Evolutionary conservation across 2,797 vertebrate genomes (phyloP).

Genomic region (Anableps anableps): DNA sequence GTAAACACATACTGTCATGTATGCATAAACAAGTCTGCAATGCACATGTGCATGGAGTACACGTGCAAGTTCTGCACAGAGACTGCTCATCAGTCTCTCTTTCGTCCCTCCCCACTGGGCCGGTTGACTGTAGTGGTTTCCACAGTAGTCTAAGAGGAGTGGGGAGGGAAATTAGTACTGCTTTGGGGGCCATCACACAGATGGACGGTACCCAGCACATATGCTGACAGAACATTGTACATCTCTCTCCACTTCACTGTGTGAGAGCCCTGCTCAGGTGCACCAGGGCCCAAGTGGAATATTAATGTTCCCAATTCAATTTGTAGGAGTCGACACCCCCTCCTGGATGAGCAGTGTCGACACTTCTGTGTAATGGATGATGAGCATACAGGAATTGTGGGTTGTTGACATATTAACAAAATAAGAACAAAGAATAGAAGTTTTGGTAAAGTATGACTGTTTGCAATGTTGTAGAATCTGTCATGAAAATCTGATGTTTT

Average conservation of each 20-base stretch:
- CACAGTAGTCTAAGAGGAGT: conserved; percentile 31
- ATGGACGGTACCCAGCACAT: conserved; percentile 70
- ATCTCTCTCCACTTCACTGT: conserved; percentile 52
- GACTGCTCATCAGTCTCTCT: conserved; percentile 19
- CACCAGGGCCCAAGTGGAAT: conserved; percentile 69
- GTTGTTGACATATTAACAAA: conserved; percentile 64
- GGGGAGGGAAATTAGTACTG: conserved; percentile 47
- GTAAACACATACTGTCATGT: conserved; percentile 15
- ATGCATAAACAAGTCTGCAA: conserved; percentile 28
- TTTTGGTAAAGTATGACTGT: conserved; percentile 15
- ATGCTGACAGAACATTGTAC: conserved; percentile 77
- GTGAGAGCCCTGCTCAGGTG: conserved; percentile 49
- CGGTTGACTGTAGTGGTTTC: conserved; percentile 51
- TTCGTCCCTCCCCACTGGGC: conserved; percentile 9
- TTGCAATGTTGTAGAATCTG: conserved; percentile 1
- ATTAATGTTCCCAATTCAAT: conserved; percentile 80
- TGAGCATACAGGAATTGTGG: conserved; percentile 49
- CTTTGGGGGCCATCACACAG: conserved; percentile 69
- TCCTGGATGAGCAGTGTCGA: conserved; percentile 75
- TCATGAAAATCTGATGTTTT: neutral
- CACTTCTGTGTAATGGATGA: conserved; percentile 70
- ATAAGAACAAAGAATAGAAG: conserved; percentile 42
- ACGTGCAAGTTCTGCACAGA: conserved; percentile 8
- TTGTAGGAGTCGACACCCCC: conserved; percentile 66
- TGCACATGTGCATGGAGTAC: neutral